Conservation (phyloP, 1,140 invertebrate genomes). For the Hyles vespertilio region DNA sequence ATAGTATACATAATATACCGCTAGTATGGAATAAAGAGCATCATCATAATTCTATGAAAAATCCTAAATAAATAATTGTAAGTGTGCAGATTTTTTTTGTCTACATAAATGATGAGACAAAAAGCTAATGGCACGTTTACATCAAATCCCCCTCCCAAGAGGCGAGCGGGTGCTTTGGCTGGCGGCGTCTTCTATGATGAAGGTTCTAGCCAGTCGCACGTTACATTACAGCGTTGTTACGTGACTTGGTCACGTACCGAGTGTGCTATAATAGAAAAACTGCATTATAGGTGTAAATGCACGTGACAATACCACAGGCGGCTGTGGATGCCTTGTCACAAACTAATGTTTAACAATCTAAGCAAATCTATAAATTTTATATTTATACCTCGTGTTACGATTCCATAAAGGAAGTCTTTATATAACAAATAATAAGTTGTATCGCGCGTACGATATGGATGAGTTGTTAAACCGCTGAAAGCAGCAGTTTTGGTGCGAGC, state of each 20-base stretch:
- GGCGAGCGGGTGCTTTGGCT: background rate
- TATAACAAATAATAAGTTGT: no score
- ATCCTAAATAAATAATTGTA: no score
- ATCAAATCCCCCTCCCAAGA: background rate
- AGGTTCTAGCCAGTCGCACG: constrained; percentile 1
- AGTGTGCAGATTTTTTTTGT: no score
- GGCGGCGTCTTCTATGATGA: no score
- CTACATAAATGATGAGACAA: no score
- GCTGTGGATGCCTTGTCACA: background rate
- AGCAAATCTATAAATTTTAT: background rate
- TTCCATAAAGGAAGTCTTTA: background rate
- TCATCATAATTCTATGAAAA: background rate
- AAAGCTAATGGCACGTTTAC: background rate
- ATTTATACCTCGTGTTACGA: background rate
- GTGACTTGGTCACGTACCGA: constrained; percentile 57
- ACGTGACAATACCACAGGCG: constrained; percentile 5
- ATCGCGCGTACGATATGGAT: no score
- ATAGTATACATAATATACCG: no score
- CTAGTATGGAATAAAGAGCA: no score
- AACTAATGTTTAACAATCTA: background rate
- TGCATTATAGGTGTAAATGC: constrained; percentile 18
- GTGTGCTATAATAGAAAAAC: constrained; percentile 36
- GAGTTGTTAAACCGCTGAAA: no score
- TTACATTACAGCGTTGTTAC: constrained; percentile 27
- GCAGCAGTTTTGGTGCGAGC: no score